These are phyloP conservation scores for Zootermopsis nevadensis DNA, from an alignment of 2,888 invertebrate species.

Conservation along the genomic window DNA sequence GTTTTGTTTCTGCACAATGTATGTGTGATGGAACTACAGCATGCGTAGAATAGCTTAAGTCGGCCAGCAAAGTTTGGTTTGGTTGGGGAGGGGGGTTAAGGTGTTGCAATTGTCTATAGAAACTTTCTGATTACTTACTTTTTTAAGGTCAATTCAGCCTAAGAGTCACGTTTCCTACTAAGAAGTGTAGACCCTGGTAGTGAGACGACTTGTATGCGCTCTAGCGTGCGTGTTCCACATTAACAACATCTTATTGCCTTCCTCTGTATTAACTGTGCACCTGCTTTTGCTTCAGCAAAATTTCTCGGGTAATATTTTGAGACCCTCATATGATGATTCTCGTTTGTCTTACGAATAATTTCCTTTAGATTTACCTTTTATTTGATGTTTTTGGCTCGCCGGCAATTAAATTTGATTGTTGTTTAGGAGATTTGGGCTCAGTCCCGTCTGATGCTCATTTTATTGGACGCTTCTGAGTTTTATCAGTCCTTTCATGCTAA, in stretches of 20 bases:
- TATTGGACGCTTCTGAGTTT: too few species aligned
- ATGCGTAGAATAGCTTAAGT: background rate
- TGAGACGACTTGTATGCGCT: conserved; percentile 29
- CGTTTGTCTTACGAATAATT: background rate
- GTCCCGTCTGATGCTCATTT: too few species aligned
- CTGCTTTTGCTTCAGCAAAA: background rate
- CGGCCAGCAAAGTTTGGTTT: background rate
- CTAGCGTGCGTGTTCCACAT: conserved; percentile 17
- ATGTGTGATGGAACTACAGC: background rate
- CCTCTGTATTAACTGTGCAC: background rate
- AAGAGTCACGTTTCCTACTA: conserved; percentile 8
- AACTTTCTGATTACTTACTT: conserved; percentile 14
- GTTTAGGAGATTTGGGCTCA: too few species aligned
- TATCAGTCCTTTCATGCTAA: too few species aligned
- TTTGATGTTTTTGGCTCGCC: background rate
- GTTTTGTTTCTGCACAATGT: background rate
- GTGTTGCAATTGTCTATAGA: background rate
- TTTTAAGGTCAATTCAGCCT: conserved; percentile 17
- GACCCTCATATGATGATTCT: background rate
- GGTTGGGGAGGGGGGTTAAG: background rate
- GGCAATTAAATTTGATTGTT: too few species aligned
- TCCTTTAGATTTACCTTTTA: background rate
- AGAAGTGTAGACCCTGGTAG: conserved; percentile 19
- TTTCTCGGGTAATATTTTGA: background rate
- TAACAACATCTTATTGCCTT: conserved; percentile 20